Evolutionary conservation across 37 sponge, comb jelly and placozoan genomes (phyloP).

Genomic region (Hormiphora californensis): DNA sequence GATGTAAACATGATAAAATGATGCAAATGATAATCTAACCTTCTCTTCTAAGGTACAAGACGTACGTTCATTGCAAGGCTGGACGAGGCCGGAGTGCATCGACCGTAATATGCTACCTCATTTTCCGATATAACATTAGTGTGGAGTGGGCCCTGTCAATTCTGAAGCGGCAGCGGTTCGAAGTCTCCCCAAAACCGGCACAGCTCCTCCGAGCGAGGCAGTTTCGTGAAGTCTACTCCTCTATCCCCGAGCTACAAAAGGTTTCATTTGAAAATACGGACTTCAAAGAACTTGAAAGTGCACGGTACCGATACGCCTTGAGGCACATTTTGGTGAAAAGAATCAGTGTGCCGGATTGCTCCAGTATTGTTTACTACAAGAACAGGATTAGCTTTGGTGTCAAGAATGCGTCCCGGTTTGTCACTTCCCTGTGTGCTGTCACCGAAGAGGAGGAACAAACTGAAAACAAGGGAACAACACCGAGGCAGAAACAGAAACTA

Average conservation of each 20-base stretch:
- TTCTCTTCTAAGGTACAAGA: not conserved
- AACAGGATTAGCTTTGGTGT: not conserved
- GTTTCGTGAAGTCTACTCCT: not conserved
- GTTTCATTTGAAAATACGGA: not conserved
- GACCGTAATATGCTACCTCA: not conserved
- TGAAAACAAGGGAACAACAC: too few species aligned
- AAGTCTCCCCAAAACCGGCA: not conserved
- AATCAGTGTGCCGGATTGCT: not conserved
- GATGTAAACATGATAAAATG: too few species aligned
- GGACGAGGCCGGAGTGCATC: not conserved
- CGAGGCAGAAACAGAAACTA: too few species aligned
- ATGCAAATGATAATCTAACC: too few species aligned
- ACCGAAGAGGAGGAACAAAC: too few species aligned
- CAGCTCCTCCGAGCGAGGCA: not conserved
- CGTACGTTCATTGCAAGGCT: constrained; percentile 12
- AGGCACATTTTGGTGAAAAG: not conserved
- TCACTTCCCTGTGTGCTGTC: too few species aligned
- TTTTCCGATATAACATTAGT: not conserved
- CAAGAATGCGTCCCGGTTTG: too few species aligned
- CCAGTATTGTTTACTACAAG: not conserved
- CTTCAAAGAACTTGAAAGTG: not conserved
- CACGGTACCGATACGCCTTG: not conserved
- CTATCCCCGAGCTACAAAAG: not conserved
- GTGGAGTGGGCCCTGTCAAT: not conserved
- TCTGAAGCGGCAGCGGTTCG: not conserved